These are phyloP conservation scores for Eudasyphora cyanicolor DNA, from an alignment of 2,888 invertebrate species.

Conservation along the genomic window DNA sequence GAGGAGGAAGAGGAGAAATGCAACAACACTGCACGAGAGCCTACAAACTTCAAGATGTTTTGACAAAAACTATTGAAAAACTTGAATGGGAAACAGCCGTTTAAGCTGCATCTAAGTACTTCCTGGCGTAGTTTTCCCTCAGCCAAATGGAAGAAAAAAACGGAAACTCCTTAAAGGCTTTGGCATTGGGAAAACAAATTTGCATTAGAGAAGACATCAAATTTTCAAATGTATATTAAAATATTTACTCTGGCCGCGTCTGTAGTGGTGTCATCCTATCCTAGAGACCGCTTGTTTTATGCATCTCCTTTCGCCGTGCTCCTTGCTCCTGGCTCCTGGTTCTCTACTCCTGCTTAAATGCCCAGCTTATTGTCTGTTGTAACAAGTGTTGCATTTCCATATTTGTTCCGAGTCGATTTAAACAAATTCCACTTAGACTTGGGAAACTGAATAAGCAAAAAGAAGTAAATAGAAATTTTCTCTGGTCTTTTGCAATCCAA, in stretches of 20 bases:
- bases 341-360: constrained; percentile 38
- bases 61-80: background rate
- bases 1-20: background rate
- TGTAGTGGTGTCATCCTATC: background rate
- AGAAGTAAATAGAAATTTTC: constrained; percentile 47
- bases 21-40: constrained; percentile 5
- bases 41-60: too few species aligned
- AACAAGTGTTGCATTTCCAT: constrained; percentile 47
- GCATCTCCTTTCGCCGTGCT: too few species aligned
- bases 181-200: constrained; percentile 6
- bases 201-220: constrained; percentile 36
- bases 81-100: constrained; percentile 70
- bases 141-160: background rate
- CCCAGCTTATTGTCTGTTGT: constrained; percentile 59
- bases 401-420: constrained; percentile 47
- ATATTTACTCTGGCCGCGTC: constrained; percentile 31
- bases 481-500: constrained; percentile 9
- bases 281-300: too few species aligned
- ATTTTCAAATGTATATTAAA: constrained; percentile 34
- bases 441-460: constrained; percentile 29
- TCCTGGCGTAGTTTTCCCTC: constrained; percentile 67
- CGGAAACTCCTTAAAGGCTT: background rate
- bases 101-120: constrained; percentile 76
- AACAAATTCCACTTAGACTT: constrained; percentile 30
- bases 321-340: background rate